Evolutionary conservation across 2,888 invertebrate species (phyloP).

Genomic region (Drosophila nigricruria): DNA sequence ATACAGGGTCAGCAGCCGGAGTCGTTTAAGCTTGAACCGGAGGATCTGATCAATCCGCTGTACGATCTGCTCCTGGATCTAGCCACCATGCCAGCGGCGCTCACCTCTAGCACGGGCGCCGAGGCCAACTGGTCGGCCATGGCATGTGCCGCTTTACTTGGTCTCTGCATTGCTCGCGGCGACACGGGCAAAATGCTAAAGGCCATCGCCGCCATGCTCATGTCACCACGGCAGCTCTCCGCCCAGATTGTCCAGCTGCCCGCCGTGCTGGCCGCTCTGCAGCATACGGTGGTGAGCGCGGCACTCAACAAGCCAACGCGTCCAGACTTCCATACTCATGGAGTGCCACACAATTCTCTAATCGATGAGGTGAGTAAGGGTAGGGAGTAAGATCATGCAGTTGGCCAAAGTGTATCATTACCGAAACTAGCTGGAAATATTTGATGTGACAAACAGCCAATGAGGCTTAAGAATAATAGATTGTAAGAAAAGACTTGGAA

Average conservation of each 20-base stretch:
- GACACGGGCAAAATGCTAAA: conserved; percentile 95
- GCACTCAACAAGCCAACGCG: conserved; percentile 93
- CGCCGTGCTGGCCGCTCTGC: conserved; percentile 92
- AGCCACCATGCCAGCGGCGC: conserved; percentile 89
- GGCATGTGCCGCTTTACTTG: conserved; percentile 96
- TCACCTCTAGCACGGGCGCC: conserved; percentile 76
- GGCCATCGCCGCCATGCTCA: conserved; percentile 94
- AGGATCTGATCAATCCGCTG: conserved; percentile 90
- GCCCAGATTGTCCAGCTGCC: conserved; percentile 94
- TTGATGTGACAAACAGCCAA: too few species aligned
- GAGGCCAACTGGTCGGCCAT: conserved; percentile 92
- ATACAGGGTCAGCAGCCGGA: conserved; percentile 88
- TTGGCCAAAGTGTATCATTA: too few species aligned
- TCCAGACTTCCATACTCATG: conserved; percentile 95
- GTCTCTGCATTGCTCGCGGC: conserved; percentile 96
- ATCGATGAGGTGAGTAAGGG: conserved; percentile 87
- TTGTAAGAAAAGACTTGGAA: not conserved
- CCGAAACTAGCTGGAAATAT: too few species aligned
- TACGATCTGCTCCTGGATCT: conserved; percentile 94
- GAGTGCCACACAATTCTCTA: conserved; percentile 92
- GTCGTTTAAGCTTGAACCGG: conserved; percentile 84
- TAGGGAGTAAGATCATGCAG: too few species aligned
- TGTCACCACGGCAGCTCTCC: conserved; percentile 92
- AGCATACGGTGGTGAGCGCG: conserved; percentile 95
- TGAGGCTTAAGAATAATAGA: not conserved